A percentile compares a stretch with the other conserved stretches of the same genome.
These are phyloP conservation scores for Hydrotaea cyrtoneurina DNA, from an alignment of 2,888 invertebrate species.

Conservation along the genomic window DNA sequence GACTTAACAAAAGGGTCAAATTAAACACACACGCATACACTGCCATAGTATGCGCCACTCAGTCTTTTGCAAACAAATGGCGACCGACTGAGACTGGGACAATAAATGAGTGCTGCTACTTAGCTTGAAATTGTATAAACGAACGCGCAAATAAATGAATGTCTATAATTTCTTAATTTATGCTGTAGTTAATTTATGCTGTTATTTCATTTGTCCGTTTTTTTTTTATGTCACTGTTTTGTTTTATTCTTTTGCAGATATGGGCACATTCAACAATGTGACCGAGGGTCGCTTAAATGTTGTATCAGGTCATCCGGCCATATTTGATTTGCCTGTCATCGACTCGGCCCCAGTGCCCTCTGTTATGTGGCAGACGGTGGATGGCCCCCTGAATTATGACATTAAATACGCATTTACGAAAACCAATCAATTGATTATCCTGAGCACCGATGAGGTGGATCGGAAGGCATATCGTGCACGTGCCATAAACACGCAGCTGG, in stretches of 20 bases:
- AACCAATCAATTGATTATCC: slow-evolving; percentile 89
- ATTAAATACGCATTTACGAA: slow-evolving; percentile 89
- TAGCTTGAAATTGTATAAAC: slow-evolving; percentile 1
- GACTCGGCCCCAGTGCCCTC: slow-evolving; percentile 91
- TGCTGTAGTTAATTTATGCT: background rate
- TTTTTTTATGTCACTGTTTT: slow-evolving; percentile 5
- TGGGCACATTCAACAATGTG: slow-evolving; percentile 90
- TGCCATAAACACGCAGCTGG: slow-evolving; percentile 94
- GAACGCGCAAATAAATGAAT: slow-evolving; percentile 30
- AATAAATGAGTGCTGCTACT: slow-evolving; percentile 2
- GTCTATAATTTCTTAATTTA: slow-evolving; percentile 44
- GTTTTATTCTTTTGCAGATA: slow-evolving; percentile 75
- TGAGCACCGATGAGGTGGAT: slow-evolving; percentile 89
- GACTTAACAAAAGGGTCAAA: background rate
- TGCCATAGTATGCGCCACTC: background rate
- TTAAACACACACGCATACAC: background rate
- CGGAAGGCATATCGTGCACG: slow-evolving; percentile 90
- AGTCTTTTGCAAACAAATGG: background rate
- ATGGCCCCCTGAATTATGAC: slow-evolving; percentile 87
- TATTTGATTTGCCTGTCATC: slow-evolving; percentile 91
- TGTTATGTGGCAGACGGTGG: slow-evolving; percentile 92
- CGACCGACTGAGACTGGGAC: background rate
- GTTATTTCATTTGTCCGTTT: background rate
- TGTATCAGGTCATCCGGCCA: slow-evolving; percentile 90
- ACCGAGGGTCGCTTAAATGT: slow-evolving; percentile 86